phyloP scores from a whole-genome alignment of 2,113 vertebrate genomes.

The Pontoporia blainvillei region DNA sequence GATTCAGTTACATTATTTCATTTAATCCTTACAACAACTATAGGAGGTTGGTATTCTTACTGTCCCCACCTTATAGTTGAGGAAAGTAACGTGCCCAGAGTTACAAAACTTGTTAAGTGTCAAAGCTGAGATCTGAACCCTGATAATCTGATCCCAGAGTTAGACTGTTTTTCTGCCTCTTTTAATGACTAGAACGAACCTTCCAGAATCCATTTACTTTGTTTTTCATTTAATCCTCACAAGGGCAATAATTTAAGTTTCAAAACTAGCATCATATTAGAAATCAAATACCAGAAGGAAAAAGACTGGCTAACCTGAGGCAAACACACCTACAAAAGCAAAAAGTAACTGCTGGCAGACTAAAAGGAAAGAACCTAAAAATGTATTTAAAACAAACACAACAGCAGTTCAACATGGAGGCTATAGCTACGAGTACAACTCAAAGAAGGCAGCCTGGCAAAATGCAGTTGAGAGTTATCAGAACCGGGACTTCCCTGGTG shows the following conservation, averaged over 20 bases:
- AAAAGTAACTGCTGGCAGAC: slow-evolving; percentile 9
- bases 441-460: neutral
- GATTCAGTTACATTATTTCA: neutral
- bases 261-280: slow-evolving; percentile 37
- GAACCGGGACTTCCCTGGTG: neutral
- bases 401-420: neutral
- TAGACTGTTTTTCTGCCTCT: neutral
- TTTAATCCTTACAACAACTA: neutral
- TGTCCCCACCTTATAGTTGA: neutral
- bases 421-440: neutral
- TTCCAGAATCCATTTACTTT: neutral
- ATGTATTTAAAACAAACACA: slow-evolving; percentile 27
- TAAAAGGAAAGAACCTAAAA: slow-evolving; percentile 39
- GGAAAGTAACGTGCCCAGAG: slow-evolving; percentile 15
- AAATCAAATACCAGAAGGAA: neutral
- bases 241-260: slow-evolving; percentile 17
- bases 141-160: neutral
- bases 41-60: neutral
- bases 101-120: neutral
- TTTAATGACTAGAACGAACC: neutral
- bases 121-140: slow-evolving; percentile 4
- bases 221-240: slow-evolving; percentile 24
- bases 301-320: neutral
- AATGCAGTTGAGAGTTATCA: neutral
- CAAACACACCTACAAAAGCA: neutral